Percentiles rank a stretch among this genome's conserved stretches.
Evolutionary conservation across 2,888 invertebrate species (phyloP).

Genomic region (Drosophila histrio): DNA sequence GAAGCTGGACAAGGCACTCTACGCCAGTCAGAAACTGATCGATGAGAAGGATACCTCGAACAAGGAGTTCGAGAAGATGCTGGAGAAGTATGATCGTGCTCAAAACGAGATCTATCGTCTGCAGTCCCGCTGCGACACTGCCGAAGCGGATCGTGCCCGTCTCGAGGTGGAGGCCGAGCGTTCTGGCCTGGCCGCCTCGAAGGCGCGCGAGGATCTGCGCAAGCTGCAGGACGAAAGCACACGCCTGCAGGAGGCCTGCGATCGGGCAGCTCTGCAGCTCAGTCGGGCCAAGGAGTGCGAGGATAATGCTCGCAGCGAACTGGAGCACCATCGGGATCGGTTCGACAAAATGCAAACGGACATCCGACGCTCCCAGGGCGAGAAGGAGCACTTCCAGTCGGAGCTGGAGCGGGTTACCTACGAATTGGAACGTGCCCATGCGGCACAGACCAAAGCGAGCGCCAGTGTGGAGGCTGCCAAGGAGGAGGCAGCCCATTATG

Average conservation of each 20-base stretch:
- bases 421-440: conserved; percentile 93
- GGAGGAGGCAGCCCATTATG: conserved; percentile 94
- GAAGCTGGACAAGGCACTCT: conserved; percentile 94
- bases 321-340: conserved; percentile 94
- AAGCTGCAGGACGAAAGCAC: conserved; percentile 94
- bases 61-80: conserved; percentile 95
- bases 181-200: conserved; percentile 90
- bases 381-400: conserved; percentile 93
- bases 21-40: conserved; percentile 91
- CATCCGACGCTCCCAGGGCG: conserved; percentile 91
- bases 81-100: conserved; percentile 96
- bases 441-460: conserved; percentile 93
- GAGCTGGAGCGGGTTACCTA: conserved; percentile 94
- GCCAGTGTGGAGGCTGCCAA: conserved; percentile 94
- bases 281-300: conserved; percentile 94
- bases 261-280: conserved; percentile 93
- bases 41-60: conserved; percentile 95
- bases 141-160: conserved; percentile 94
- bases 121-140: conserved; percentile 94
- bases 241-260: conserved; percentile 94
- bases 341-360: conserved; percentile 95
- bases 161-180: conserved; percentile 94
- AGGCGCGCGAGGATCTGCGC: conserved; percentile 93
- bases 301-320: conserved; percentile 95
- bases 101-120: conserved; percentile 95